Evolutionary conservation across 2,888 invertebrate species (phyloP).

Genomic region (Cryptocheilus praepositus): DNA sequence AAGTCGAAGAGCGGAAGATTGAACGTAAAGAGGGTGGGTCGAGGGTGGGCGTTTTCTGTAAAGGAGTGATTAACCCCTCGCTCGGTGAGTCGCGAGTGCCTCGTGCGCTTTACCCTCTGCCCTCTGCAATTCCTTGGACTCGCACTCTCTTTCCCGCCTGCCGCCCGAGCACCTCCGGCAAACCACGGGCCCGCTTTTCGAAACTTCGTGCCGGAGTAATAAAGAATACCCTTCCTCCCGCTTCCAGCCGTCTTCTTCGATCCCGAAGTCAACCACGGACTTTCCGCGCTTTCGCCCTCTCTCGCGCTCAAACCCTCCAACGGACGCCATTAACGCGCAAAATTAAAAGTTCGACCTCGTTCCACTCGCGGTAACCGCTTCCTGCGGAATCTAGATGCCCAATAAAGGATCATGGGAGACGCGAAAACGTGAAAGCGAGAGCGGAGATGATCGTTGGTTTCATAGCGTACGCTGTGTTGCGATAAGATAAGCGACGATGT

Average conservation of each 20-base stretch:
- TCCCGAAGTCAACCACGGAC: too few species aligned
- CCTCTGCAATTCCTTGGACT: neutral
- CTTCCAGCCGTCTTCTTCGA: too few species aligned
- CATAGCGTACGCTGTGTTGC: too few species aligned
- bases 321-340: constrained; percentile 34
- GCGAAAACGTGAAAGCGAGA: too few species aligned
- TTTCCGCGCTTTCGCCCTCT: too few species aligned
- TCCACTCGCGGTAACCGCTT: constrained; percentile 11
- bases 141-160: neutral
- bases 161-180: constrained; percentile 18
- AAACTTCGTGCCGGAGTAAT: constrained; percentile 21
- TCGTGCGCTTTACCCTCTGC: constrained; percentile 10
- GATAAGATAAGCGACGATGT: too few species aligned
- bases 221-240: constrained; percentile 29
- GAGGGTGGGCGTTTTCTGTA: constrained; percentile 32
- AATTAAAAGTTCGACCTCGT: constrained; percentile 37
- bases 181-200: constrained; percentile 22
- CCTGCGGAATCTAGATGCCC: too few species aligned
- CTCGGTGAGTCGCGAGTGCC: constrained; percentile 27
- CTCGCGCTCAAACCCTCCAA: neutral
- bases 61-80: constrained; percentile 56
- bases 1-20: too few species aligned
- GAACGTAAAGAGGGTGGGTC: too few species aligned
- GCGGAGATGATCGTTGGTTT: too few species aligned
- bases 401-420: neutral